phyloP scores from a whole-genome alignment of 2,888 invertebrate species.

The Pharmacophagus antenor region DNA sequence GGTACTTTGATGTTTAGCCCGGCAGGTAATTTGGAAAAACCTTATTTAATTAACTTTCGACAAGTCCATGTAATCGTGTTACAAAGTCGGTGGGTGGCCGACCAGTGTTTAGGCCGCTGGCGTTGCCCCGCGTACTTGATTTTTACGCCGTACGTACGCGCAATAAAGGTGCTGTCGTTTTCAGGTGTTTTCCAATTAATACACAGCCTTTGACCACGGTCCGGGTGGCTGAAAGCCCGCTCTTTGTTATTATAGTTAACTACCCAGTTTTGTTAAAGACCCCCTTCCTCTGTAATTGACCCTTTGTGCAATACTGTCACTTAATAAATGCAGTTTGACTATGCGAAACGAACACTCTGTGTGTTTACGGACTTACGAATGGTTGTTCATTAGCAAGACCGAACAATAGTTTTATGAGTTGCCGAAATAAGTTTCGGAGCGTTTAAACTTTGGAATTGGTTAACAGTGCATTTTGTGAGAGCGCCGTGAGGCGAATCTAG shows the following conservation, averaged over 20 bases:
- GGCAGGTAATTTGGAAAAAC: slow-evolving; percentile 79
- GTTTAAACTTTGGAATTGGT: slow-evolving; percentile 74
- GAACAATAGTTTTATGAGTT: slow-evolving; percentile 75
- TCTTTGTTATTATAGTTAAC: slow-evolving; percentile 64
- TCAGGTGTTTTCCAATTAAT: slow-evolving; percentile 80
- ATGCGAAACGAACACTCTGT: slow-evolving; percentile 34
- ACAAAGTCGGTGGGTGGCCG: slow-evolving; percentile 74
- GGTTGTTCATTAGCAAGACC: slow-evolving; percentile 52
- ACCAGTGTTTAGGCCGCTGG: slow-evolving; percentile 70
- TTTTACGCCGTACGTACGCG: slow-evolving; percentile 74
- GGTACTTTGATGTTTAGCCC: slow-evolving; percentile 72
- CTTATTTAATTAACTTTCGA: slow-evolving; percentile 81
- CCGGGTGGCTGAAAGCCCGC: slow-evolving; percentile 56
- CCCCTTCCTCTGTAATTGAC: slow-evolving; percentile 55
- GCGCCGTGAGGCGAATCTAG: slow-evolving; percentile 42
- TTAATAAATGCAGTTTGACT: slow-evolving; percentile 37
- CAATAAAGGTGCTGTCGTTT: slow-evolving; percentile 77
- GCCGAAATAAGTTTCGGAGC: slow-evolving; percentile 70
- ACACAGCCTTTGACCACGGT: slow-evolving; percentile 74
- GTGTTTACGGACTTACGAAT: slow-evolving; percentile 37
- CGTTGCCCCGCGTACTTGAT: slow-evolving; percentile 62
- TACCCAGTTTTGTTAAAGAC: slow-evolving; percentile 63
- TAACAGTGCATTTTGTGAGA: slow-evolving; percentile 69
- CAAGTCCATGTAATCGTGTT: slow-evolving; percentile 78
- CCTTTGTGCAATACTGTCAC: slow-evolving; percentile 31